Percentiles rank a stretch among this genome's conserved stretches.
Evolutionary conservation across 2,797 vertebrate genomes (phyloP).

Genomic region (Tamandua tetradactyla): DNA sequence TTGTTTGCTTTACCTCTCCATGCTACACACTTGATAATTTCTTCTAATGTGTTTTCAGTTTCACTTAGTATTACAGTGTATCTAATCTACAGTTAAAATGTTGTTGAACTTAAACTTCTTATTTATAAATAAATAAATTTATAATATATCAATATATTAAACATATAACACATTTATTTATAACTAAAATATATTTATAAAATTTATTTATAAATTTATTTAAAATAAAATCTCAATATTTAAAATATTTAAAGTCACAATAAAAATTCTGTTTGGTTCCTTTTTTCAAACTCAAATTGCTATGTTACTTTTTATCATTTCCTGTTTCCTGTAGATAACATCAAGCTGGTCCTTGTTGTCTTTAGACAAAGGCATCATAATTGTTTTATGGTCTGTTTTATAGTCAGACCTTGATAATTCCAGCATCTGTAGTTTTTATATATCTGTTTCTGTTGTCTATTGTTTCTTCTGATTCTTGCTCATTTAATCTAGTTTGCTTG

Average conservation of each 20-base stretch:
- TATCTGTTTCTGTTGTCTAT: background rate
- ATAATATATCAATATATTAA: background rate
- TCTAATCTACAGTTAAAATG: background rate
- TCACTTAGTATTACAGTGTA: background rate
- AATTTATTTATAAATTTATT: constrained; percentile 24
- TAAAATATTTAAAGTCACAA: constrained; percentile 32
- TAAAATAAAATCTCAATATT: background rate
- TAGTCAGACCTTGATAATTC: background rate
- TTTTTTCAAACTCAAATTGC: constrained; percentile 26
- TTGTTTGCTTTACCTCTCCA: background rate
- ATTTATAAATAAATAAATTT: too few species aligned
- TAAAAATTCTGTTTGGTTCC: constrained; percentile 22
- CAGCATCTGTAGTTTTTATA: background rate
- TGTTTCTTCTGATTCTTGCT: constrained; percentile 23
- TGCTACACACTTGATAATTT: background rate
- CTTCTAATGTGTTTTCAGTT: background rate
- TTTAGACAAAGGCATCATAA: constrained; percentile 18
- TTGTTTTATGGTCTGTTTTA: constrained; percentile 5
- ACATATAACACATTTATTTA: background rate
- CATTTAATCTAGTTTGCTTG: constrained; percentile 1
- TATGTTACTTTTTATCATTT: constrained; percentile 10
- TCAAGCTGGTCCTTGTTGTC: constrained; percentile 1
- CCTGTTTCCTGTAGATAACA: background rate
- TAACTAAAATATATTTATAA: background rate
- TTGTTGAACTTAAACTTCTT: background rate